phyloP scores from a whole-genome alignment of 1,140 invertebrate genomes.

The Zaprionus inermis region DNA sequence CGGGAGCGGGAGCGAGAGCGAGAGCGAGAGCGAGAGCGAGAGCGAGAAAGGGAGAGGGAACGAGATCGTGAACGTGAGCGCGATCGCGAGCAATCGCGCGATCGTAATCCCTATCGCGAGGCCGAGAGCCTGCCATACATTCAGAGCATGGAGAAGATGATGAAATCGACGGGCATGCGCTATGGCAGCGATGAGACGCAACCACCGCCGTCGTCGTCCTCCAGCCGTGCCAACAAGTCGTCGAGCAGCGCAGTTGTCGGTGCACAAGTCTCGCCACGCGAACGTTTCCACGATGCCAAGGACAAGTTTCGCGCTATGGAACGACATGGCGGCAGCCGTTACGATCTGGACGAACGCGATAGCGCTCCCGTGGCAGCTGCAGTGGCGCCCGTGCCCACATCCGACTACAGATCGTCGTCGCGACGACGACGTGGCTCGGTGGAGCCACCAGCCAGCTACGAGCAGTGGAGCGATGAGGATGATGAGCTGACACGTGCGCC shows the following conservation, averaged over 20 bases:
- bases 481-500: slow-evolving; percentile 19
- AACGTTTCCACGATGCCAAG: slow-evolving; percentile 92
- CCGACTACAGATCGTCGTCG: slow-evolving; percentile 59
- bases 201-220: slow-evolving; percentile 36
- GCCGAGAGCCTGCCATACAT: slow-evolving; percentile 82
- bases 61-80: slow-evolving; percentile 46
- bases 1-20: slow-evolving; percentile 28
- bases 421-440: slow-evolving; percentile 62
- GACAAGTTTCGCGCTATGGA: slow-evolving; percentile 92
- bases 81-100: slow-evolving; percentile 56
- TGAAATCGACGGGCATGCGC: slow-evolving; percentile 81
- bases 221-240: slow-evolving; percentile 21
- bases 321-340: slow-evolving; percentile 85
- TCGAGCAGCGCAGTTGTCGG: slow-evolving; percentile 11
- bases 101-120: slow-evolving; percentile 81
- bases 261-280: slow-evolving; percentile 86
- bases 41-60: slow-evolving; percentile 45
- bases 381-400: neutral
- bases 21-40: slow-evolving; percentile 30
- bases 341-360: slow-evolving; percentile 84
- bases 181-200: slow-evolving; percentile 60
- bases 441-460: slow-evolving; percentile 61
- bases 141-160: slow-evolving; percentile 83
- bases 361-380: neutral
- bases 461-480: slow-evolving; percentile 78